Evolutionary conservation across 2,113 vertebrate genomes (phyloP).

Genomic region (Rallus limicola): DNA sequence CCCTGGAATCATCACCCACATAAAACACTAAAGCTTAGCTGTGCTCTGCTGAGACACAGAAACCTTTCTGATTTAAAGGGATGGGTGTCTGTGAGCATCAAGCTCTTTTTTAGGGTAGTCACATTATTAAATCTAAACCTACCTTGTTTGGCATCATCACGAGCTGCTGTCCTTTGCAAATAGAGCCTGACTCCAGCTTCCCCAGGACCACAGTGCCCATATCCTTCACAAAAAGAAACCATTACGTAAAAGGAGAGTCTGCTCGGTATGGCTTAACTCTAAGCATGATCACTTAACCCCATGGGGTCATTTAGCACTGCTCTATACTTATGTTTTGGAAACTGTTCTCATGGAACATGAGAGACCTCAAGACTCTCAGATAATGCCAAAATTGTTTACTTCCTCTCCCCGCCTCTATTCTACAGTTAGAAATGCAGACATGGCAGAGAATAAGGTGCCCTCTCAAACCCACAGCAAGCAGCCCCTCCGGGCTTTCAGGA

Average conservation of each 20-base stretch:
- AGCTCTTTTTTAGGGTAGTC: background rate
- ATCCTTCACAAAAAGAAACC: conserved; percentile 79
- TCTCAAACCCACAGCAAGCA: background rate
- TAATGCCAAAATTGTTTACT: background rate
- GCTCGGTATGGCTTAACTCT: background rate
- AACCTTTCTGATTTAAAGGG: background rate
- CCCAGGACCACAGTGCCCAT: conserved; percentile 97
- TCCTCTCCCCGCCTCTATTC: background rate
- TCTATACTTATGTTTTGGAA: background rate
- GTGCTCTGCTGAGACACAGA: background rate
- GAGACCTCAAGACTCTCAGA: background rate
- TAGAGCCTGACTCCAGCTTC: conserved; percentile 94
- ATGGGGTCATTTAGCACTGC: background rate
- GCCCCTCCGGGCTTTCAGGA: background rate
- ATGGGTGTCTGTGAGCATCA: background rate
- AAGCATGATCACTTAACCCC: background rate
- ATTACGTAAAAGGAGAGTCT: background rate
- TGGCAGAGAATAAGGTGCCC: background rate
- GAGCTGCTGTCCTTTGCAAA: conserved; percentile 95
- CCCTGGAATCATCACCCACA: background rate
- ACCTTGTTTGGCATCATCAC: conserved; percentile 99
- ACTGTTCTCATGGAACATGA: background rate
- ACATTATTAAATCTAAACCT: background rate
- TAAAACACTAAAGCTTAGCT: background rate
- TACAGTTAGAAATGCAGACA: background rate